A percentile compares a stretch with the other conserved stretches of the same genome.
Conservation (phyloP, 2,113 vertebrate genomes). For the Pleuronectes platessa region DNA sequence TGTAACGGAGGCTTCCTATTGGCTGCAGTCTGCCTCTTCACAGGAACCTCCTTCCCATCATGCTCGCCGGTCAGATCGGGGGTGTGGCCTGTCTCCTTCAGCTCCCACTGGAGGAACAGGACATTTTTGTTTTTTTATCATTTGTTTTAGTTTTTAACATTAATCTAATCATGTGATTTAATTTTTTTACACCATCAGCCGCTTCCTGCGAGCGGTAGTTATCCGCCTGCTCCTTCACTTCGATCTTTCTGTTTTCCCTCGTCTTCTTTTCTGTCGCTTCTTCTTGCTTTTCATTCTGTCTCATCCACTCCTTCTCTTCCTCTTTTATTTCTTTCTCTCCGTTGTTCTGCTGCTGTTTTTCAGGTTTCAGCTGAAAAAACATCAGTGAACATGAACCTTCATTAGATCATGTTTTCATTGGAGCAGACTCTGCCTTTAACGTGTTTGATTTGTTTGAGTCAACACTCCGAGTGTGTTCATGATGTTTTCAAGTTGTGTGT, state of each 20-base stretch:
- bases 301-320: not conserved
- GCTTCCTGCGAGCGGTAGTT: conserved; percentile 49
- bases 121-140: not conserved
- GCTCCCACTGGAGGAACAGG: conserved; percentile 56
- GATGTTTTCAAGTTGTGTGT: too few species aligned
- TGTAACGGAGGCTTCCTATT: conserved; percentile 54
- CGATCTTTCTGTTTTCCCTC: conserved; percentile 17
- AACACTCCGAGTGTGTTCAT: too few species aligned
- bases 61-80: conserved; percentile 70
- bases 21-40: conserved; percentile 47
- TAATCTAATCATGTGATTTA: not conserved
- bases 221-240: conserved; percentile 29
- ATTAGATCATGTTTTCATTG: too few species aligned
- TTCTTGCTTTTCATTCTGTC: not conserved
- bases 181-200: conserved; percentile 58
- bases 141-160: not conserved
- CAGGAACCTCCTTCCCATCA: conserved; percentile 62
- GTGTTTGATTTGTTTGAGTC: too few species aligned
- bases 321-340: conserved; percentile 1
- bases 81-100: conserved; percentile 80
- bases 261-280: not conserved
- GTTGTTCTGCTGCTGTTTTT: conserved; percentile 1
- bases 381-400: not conserved
- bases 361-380: conserved; percentile 43
- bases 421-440: too few species aligned